These are phyloP conservation scores for Pseudochirops corinnae DNA, from an alignment of 2,797 vertebrate species.

Conservation along the genomic window DNA sequence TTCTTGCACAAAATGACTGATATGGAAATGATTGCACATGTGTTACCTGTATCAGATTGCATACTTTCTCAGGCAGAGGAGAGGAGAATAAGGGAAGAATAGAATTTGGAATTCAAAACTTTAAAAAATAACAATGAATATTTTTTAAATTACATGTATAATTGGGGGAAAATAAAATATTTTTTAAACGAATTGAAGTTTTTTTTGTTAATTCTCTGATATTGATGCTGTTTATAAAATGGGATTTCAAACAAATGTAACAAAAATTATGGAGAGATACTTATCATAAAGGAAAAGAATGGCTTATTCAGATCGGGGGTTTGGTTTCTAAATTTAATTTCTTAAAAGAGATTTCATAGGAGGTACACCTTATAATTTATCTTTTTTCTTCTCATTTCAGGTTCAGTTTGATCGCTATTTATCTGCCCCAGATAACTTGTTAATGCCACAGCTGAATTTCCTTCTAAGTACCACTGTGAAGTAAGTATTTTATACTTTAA, in stretches of 20 bases:
- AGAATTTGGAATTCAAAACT: background rate
- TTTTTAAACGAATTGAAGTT: background rate
- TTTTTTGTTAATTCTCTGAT: background rate
- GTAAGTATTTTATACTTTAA: conserved; percentile 88
- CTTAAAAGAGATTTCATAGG: background rate
- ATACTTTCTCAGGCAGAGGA: too few species aligned
- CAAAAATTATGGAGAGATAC: conserved; percentile 20
- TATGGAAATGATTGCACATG: background rate
- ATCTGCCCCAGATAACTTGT: conserved; percentile 93
- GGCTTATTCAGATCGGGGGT: background rate
- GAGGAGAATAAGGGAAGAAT: background rate
- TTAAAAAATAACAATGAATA: background rate
- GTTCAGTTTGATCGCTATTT: conserved; percentile 98
- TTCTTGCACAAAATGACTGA: background rate
- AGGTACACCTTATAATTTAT: background rate
- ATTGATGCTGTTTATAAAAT: background rate
- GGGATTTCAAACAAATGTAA: background rate
- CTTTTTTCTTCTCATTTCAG: conserved; percentile 81
- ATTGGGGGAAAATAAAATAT: background rate
- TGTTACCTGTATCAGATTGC: background rate
- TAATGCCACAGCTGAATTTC: conserved; percentile 97
- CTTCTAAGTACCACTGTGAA: conserved; percentile 97
- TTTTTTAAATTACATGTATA: background rate
- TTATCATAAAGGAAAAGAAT: background rate
- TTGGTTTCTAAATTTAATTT: background rate